Base-by-base conservation (phyloP, 1,140 invertebrate species). In the Orchesella cincta region DNA sequence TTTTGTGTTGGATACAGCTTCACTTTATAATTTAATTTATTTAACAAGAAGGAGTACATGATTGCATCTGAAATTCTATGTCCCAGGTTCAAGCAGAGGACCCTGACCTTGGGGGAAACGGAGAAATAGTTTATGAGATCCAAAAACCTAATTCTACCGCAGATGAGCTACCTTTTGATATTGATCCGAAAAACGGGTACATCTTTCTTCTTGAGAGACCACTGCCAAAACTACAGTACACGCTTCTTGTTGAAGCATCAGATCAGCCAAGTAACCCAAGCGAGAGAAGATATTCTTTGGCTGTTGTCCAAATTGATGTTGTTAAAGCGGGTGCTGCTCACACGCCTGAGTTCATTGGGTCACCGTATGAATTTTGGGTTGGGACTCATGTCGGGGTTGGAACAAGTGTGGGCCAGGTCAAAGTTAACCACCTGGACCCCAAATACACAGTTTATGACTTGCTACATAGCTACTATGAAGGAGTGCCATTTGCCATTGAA, bases 341-440 rank as follows among this genome's bases (percentile, higher is more conserved):
- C 51, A 39, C 72, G 39, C 94, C 95, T 0, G 90, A 93, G 79
- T 97, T 98, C 83, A 86, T 94, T 31, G 94, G 94, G 33, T 90
- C 93, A 0, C 93, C 94, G 0, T 97, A 96, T 83, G 91, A 94
- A 79, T 95, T 97, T 85, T 94, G 92, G 91, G 92, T 97, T 23
- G 92, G 92, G 0, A 92, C 92, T 72, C 93, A 93, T 83, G 93
- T 93, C 0, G 90, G 90, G 0, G 86, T 94, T 67, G 93, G 93
- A 8, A 94, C 93, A 0, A 94, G 92, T 81, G 90, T 97, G 54
- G 95, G 95, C 0, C 93, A 94, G 85, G 92, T 94, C 51, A 86
- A 91, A 75, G 88, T 93, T 0, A 92, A 90, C 26, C 90, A 92
- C 77, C 87, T 91, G 62, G 90, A 92, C 78, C 89, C 88, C 78